A percentile compares a stretch with the other conserved stretches of the same genome.
Evolutionary conservation across 1,140 invertebrate species (phyloP).

Genomic region (Saccostrea cuccullata): DNA sequence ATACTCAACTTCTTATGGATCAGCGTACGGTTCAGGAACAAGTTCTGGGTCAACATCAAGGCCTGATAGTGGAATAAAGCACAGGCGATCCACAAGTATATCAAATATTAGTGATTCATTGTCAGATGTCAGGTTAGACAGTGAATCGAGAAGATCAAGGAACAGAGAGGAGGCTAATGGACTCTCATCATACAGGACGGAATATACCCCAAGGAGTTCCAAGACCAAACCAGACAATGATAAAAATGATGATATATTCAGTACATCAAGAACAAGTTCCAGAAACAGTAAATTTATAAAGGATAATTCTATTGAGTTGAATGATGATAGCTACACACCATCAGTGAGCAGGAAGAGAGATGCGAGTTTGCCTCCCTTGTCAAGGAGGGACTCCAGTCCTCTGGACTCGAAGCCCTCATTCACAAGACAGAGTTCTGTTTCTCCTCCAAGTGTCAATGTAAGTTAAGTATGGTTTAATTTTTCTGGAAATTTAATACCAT

Average conservation of each 20-base stretch:
- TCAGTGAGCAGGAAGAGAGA: conserved; percentile 26
- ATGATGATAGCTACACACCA: conserved; percentile 20
- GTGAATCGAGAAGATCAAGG: conserved; percentile 23
- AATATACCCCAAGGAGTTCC: not conserved
- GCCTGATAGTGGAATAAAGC: conserved; percentile 42
- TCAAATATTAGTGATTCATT: conserved; percentile 45
- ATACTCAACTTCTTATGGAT: conserved; percentile 47
- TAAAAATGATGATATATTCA: conserved; percentile 24
- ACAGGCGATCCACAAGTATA: conserved; percentile 46
- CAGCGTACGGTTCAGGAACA: conserved; percentile 12
- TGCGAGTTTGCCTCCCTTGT: conserved; percentile 31
- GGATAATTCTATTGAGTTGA: not conserved
- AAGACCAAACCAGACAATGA: conserved; percentile 36
- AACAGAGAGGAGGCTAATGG: conserved; percentile 7
- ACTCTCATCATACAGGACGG: conserved; percentile 12
- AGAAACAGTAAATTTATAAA: conserved; percentile 15
- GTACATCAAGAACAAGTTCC: conserved; percentile 10
- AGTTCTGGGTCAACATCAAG: conserved; percentile 39
- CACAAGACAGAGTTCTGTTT: conserved; percentile 50
- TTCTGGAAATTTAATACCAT: too few relatives aligned
- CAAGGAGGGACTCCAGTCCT: not conserved
- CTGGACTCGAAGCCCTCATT: conserved; percentile 26
- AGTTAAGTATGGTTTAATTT: not conserved
- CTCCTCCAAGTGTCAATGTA: conserved; percentile 40
- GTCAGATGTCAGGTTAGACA: conserved; percentile 39